Evolutionary conservation across 2,113 vertebrate species (phyloP), one percentile per base, ranked within the genome.

Genomic region (Vidua chalybeata): DNA sequence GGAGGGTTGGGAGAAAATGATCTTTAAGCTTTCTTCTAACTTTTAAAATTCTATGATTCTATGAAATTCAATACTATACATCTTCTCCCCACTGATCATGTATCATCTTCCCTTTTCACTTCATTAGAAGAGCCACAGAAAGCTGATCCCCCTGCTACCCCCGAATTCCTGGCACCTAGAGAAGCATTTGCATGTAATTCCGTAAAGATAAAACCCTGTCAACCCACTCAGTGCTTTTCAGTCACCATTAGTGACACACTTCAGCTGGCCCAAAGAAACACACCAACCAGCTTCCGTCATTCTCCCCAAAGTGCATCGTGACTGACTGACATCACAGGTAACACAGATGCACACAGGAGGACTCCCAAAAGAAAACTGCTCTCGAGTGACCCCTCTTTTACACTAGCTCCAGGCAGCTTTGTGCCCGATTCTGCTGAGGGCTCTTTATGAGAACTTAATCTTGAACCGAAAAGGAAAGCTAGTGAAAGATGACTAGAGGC

Each of bases 71-170:
- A 6, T 14, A 28, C 17, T 23, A 39, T 2, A 28, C 9, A 76
- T 55, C 19, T 31, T 48, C 27, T 24, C 22, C 33, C 12, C 12
- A 27, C 9, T 0, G 1, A 41, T 43, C 22, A 67, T 0, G 0
- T 13, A n/a, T 17, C 17, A 24, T 51, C 27, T 66, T 48, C 12
- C 11, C 54, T 48, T 73, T 66, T 22, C 24, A 48, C 3, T 69
- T 18, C 15, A 72, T 31, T 14, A 39, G 22, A 43, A 41, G 26
- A 73, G 54, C 12, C 33, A 27, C 9, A 48, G 35, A 33, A 89
- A 74, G 35, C 24, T 22, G 55, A 66, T 17, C 26, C 1, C 1
- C 1, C 51, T 9, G 24, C 17, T 33, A 16, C 18, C 64, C 54
- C 41, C 39, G 54, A 46, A 75, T 7, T 3, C n/a, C 13, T 0